Base-by-base conservation (phyloP, 1,140 invertebrate species). In the Scylla paramamosain region DNA sequence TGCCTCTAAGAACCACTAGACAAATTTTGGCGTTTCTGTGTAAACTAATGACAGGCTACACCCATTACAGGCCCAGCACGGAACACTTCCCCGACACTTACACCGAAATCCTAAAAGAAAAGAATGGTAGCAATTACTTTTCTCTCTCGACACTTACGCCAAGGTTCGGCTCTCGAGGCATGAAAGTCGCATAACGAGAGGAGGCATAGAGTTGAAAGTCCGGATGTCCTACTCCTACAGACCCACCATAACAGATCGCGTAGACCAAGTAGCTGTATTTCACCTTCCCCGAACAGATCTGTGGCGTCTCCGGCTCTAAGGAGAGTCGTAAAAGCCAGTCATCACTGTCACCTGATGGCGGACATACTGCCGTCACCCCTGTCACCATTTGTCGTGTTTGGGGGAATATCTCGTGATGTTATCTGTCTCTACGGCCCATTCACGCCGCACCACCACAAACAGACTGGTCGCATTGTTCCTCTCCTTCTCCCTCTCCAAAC, bases 1-100 rank as follows among this genome's bases (percentile, higher is more conserved):
- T 86, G n/a, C 45, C 29, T 20, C 92, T 52, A 88, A 93, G 84
- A 88, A 39, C 84, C 29, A 10, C 82, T 1, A 39, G 92, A 93
- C 92, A 93, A 86, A 93, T 93, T 93, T 93, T 93, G 92, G 29
- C 92, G 84, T 93, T 93, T 93, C 92, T 93, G 92, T n/a, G 84
- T 59, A 88, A 87, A 59, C 45, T 59, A 88, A 32, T 88, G 92
- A 93, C 92, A 93, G 59, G 92, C n/a, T n/a, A 28, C 83, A 28
- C 92, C 46, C 92, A 93, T 93, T 93, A 93, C 67, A 16, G 10
- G 31, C 20, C 29, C 1, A 46, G 83, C 92, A 28, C 48, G 12
- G 82, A 46, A 32, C 39, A 59, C 92, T 20, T 31, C 48, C 39
- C 29, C 82, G 91, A 93, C 82, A 93, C 31, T 48, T 46, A 84